Base-by-base conservation (phyloP, 2,113 vertebrate genomes). In the Nymphicus hollandicus region DNA sequence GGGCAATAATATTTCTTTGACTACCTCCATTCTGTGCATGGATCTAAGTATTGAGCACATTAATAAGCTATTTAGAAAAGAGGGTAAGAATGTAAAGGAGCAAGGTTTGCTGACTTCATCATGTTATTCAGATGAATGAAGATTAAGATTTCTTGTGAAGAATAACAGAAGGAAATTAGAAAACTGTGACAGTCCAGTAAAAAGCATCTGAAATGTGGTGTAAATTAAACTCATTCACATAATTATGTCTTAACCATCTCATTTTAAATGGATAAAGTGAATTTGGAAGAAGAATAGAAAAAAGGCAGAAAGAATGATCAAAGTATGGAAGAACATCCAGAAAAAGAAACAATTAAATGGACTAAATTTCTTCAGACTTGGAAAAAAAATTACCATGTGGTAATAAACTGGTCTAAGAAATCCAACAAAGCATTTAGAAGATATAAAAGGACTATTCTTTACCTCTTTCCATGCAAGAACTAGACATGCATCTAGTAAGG, bases 401-500 rank as follows among this genome's bases (percentile, higher is more conserved):
- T 55, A 31, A 64, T 22, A 17, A 15, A 60, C 8, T 53, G 29
- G 5, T 61, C 28, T 61, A 20, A 9, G 73, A 73, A 85, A 78
- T 55, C 47, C 33, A 71, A 4, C 6, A 53, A 35, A 71, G 0
- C 28, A 76, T 52, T 68, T 10, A 29, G 27, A 68, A 74, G 19
- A 63, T 13, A 86, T n/a, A 9, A 61, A 52, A 74, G 6, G 4
- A 44, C 7, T 61, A 15, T 10, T 74, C 19, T 22, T 29, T 39
- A 33, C 7, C 2, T 55, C 7, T 44, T 47, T 66, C 16, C 6
- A 35, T 63, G 19, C 8, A 18, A 46, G 39, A 70, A 43, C 3
- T 41, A 46, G 17, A 29, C 2, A 2, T 25, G 3, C 1, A 15
- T 25, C 9, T 65, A 39, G 1, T 60, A 50, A 56, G 11, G 3